Evolutionary conservation across 1,140 invertebrate genomes (phyloP).

Genomic region (Drosophila busckii): DNA sequence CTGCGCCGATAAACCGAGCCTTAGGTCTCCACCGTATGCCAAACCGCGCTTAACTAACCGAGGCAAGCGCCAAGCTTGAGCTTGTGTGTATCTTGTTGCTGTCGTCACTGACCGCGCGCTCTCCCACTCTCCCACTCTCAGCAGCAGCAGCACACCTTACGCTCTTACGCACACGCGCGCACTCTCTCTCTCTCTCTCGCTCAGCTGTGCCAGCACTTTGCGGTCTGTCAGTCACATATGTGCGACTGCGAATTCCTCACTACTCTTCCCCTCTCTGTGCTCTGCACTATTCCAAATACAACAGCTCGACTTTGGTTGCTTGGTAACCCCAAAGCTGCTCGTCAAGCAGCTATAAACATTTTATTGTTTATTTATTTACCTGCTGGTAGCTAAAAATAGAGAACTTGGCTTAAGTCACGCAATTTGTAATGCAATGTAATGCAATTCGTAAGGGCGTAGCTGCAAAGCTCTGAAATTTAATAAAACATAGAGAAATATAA

Average conservation of each 20-base stretch:
- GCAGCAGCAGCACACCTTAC: not conserved
- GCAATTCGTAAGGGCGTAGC: no score
- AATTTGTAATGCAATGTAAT: no score
- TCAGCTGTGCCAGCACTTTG: slow-evolving; percentile 28
- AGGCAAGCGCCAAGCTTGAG: slow-evolving; percentile 30
- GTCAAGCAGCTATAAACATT: slow-evolving; percentile 41
- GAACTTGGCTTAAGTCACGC: no score
- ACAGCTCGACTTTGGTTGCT: slow-evolving; percentile 42
- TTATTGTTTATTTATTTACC: slow-evolving; percentile 43
- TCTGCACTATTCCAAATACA: slow-evolving; percentile 13
- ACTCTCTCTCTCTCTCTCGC: not conserved
- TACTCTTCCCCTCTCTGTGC: slow-evolving; percentile 5
- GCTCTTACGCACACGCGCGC: not conserved
- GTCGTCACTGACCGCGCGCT: slow-evolving; percentile 44
- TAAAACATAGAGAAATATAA: no score
- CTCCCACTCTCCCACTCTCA: slow-evolving; percentile 14
- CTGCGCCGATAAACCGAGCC: slow-evolving; percentile 1
- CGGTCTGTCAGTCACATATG: slow-evolving; percentile 46
- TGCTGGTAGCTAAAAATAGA: no score
- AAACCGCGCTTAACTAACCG: slow-evolving; percentile 65
- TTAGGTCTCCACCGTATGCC: slow-evolving; percentile 38
- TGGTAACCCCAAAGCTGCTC: slow-evolving; percentile 33
- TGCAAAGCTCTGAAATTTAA: no score
- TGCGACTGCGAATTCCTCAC: slow-evolving; percentile 11
- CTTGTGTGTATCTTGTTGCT: slow-evolving; percentile 37